phyloP scores from a whole-genome alignment of 1,140 invertebrate species.

The Ips typographus region DNA sequence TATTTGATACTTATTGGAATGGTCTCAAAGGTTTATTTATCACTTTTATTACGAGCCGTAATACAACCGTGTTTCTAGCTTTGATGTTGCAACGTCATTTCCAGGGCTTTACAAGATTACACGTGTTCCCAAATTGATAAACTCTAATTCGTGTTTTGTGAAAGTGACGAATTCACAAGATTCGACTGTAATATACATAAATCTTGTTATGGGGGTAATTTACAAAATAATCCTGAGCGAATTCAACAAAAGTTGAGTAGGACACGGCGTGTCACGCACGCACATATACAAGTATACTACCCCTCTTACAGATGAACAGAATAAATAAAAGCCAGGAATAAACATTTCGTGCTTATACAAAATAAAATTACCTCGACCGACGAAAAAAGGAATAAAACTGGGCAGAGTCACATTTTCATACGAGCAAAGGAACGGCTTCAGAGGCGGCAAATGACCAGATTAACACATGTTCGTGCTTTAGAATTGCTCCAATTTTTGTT shows the following conservation, averaged over 20 bases:
- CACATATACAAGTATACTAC: slow-evolving; percentile 2
- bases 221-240: neutral
- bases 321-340: slow-evolving; percentile 25
- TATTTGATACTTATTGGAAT: neutral
- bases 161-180: no score
- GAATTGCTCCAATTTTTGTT: slow-evolving; percentile 38
- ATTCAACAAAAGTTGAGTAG: neutral
- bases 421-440: slow-evolving; percentile 18
- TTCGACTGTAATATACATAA: no score
- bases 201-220: no score
- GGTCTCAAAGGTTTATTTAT: neutral
- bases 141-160: no score
- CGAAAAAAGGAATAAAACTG: slow-evolving; percentile 22
- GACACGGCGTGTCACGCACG: slow-evolving; percentile 13
- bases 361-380: slow-evolving; percentile 21
- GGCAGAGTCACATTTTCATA: slow-evolving; percentile 35
- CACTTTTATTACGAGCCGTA: neutral
- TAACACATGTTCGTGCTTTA: slow-evolving; percentile 35
- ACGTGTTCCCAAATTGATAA: no score
- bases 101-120: no score
- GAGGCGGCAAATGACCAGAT: slow-evolving; percentile 27
- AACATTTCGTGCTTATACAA: slow-evolving; percentile 25
- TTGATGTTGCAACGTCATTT: no score
- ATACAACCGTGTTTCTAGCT: no score
- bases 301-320: slow-evolving; percentile 11